Conservation (phyloP, 1,140 invertebrate species). For the Arctopsyche grandis region DNA sequence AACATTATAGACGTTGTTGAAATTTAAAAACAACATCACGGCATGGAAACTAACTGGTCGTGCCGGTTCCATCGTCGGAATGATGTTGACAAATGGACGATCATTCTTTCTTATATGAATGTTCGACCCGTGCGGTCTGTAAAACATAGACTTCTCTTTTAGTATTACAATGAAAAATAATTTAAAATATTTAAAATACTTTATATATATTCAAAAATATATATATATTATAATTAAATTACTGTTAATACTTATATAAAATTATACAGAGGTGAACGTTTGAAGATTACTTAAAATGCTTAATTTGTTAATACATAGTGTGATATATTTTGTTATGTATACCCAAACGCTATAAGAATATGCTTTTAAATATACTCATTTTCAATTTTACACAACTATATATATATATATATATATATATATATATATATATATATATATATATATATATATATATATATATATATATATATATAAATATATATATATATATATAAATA, state of each 20-base stretch:
- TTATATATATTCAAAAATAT: neutral
- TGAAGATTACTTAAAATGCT: constrained; percentile 3
- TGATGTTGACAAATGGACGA: neutral
- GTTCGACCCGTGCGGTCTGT: neutral
- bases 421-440: no score
- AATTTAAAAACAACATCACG: neutral
- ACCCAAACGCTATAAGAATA: neutral
- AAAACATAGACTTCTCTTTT: constrained; percentile 10
- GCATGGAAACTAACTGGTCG: constrained; percentile 6
- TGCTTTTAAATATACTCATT: constrained; percentile 8
- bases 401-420: no score
- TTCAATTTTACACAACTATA: neutral
- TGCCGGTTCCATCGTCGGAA: neutral
- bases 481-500: no score
- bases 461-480: no score
- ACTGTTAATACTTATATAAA: constrained; percentile 12
- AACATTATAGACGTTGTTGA: neutral
- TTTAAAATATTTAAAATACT: neutral
- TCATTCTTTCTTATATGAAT: constrained; percentile 12
- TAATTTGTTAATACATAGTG: neutral
- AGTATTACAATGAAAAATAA: neutral
- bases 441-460: no score
- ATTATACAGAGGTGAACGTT: neutral
- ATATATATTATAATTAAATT: neutral
- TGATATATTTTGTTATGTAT: neutral